phyloP scores from a whole-genome alignment of 2,113 vertebrate species.

The Mionectes macconnelli region DNA sequence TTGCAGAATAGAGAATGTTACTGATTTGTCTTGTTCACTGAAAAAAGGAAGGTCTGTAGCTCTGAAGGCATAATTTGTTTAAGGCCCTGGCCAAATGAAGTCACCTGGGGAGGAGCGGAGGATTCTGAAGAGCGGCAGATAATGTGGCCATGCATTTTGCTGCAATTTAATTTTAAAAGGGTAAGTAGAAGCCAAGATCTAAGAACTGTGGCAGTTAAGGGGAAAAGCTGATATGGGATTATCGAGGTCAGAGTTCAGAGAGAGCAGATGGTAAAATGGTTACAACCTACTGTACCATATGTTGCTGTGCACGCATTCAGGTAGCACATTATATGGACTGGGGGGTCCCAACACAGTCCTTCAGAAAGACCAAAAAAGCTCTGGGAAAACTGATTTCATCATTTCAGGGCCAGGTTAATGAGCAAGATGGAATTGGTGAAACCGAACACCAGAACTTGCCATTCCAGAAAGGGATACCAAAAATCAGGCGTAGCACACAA shows the following conservation, averaged over 20 bases:
- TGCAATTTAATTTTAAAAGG: background rate
- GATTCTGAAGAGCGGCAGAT: background rate
- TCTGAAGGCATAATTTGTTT: background rate
- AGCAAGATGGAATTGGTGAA: background rate
- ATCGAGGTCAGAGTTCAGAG: background rate
- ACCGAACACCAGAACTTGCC: background rate
- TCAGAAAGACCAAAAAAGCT: background rate
- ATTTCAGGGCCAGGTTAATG: background rate
- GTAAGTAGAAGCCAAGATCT: background rate
- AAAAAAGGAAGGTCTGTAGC: background rate
- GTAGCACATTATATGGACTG: background rate
- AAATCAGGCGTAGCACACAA: background rate
- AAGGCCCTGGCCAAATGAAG: background rate
- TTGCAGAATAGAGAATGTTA: background rate
- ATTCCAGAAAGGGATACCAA: background rate
- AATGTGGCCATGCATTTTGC: background rate
- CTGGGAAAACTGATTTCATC: background rate
- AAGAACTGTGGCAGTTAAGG: background rate
- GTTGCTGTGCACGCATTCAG: background rate
- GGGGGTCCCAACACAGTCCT: background rate
- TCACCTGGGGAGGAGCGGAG: background rate
- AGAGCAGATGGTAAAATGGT: slow-evolving; percentile 24
- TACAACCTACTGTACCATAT: background rate
- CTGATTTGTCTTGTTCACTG: background rate
- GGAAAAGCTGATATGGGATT: background rate